Percentiles rank a stretch among this genome's conserved stretches.
Evolutionary conservation across 2,113 vertebrate genomes (phyloP).

Genomic region (Carettochelys insculpta): DNA sequence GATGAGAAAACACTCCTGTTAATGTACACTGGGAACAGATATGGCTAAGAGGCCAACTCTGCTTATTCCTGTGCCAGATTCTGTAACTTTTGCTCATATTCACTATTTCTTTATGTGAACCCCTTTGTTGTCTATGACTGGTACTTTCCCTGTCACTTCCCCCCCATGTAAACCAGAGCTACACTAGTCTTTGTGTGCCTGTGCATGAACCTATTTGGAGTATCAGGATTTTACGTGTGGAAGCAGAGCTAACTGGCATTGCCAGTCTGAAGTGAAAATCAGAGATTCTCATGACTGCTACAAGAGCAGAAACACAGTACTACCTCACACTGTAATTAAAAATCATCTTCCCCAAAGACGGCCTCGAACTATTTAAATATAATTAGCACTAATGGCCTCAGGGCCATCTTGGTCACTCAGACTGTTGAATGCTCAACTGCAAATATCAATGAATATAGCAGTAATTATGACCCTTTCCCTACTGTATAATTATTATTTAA

Average conservation of each 20-base stretch:
- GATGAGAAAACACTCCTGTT: not conserved
- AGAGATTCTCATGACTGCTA: not conserved
- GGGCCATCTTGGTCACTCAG: conserved; percentile 15
- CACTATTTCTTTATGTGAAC: not conserved
- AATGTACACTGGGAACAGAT: not conserved
- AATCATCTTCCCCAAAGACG: not conserved
- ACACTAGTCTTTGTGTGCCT: too few species aligned
- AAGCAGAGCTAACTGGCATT: not conserved
- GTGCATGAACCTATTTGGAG: not conserved
- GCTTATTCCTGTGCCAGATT: not conserved
- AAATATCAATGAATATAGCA: conserved; percentile 33
- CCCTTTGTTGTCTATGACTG: not conserved
- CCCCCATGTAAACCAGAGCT: not conserved
- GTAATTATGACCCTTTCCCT: conserved; percentile 41
- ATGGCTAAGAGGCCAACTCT: not conserved
- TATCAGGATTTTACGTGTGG: not conserved
- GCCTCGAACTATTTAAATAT: conserved; percentile 29
- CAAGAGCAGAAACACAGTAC: not conserved
- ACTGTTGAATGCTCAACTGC: conserved; percentile 35
- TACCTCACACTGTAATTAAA: conserved; percentile 22
- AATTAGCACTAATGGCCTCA: conserved; percentile 28
- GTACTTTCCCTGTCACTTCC: not conserved
- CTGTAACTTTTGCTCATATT: not conserved
- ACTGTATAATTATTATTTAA: conserved; percentile 36
- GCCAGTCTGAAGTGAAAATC: not conserved